These are phyloP conservation scores for Alloplasta piceator DNA, from an alignment of 2,888 invertebrate genomes.

Conservation along the genomic window DNA sequence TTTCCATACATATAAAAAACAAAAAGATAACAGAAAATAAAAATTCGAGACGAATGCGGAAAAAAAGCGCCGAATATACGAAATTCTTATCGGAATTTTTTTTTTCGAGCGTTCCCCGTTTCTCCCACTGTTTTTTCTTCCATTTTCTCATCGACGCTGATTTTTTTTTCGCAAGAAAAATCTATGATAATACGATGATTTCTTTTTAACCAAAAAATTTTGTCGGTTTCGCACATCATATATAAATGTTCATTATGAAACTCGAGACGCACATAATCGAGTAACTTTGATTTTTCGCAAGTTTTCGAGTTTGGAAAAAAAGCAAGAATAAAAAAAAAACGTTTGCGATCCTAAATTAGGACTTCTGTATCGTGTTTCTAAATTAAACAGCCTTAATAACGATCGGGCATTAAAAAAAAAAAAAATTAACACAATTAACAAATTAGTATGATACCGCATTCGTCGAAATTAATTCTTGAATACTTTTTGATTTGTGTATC, in stretches of 20 bases:
- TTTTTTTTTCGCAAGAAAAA: constrained; percentile 23
- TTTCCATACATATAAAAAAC: constrained; percentile 22
- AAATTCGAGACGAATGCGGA: constrained; percentile 28
- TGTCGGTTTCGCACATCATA: constrained; percentile 32
- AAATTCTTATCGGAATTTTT: constrained; percentile 6
- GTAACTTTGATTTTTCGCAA: constrained; percentile 31
- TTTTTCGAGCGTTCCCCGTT: constrained; percentile 27
- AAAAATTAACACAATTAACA: neutral
- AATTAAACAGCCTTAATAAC: constrained; percentile 42
- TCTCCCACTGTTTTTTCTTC: constrained; percentile 34
- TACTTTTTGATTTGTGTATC: constrained; percentile 29
- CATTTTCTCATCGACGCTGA: constrained; percentile 42
- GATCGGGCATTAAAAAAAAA: constrained; percentile 32
- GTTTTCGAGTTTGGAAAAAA: constrained; percentile 31
- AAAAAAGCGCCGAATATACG: constrained; percentile 31
- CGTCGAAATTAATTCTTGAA: constrained; percentile 16
- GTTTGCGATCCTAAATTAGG: constrained; percentile 18
- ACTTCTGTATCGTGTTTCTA: constrained; percentile 21
- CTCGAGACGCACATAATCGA: constrained; percentile 23
- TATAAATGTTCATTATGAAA: constrained; percentile 14
- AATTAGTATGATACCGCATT: constrained; percentile 49
- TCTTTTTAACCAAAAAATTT: constrained; percentile 30
- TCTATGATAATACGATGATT: neutral
- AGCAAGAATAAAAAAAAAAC: neutral
- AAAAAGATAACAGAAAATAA: constrained; percentile 61